A percentile compares a stretch with the other conserved stretches of the same genome.
These are phyloP conservation scores for Aphodius granarius DNA, from an alignment of 2,888 invertebrate genomes.

Conservation along the genomic window DNA sequence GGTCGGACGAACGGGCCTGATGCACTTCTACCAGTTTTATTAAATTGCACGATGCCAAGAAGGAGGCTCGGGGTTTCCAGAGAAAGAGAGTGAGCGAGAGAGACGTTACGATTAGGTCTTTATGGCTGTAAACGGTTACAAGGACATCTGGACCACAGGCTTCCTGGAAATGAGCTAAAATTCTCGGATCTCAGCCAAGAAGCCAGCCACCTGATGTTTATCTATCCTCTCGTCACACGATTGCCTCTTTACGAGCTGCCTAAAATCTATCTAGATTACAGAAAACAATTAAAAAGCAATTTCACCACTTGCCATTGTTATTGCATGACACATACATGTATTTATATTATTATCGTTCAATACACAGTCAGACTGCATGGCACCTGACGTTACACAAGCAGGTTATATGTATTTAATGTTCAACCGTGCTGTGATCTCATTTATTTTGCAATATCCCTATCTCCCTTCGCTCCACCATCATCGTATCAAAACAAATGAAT, in stretches of 20 bases:
- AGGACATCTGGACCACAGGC: constrained; percentile 37
- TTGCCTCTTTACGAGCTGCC: background rate
- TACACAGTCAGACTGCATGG: background rate
- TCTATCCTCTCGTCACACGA: constrained; percentile 27
- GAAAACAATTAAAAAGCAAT: background rate
- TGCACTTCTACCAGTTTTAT: constrained; percentile 24
- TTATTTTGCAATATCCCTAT: background rate
- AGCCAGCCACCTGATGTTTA: constrained; percentile 42
- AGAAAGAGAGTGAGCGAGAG: no score
- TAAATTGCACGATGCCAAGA: background rate
- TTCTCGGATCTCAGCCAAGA: constrained; percentile 41
- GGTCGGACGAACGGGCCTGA: no score
- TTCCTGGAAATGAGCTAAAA: constrained; percentile 46
- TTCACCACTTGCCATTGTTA: background rate
- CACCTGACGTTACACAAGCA: background rate
- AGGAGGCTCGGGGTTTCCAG: background rate
- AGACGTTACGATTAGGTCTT: constrained; percentile 28
- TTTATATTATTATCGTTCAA: background rate
- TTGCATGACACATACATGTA: background rate
- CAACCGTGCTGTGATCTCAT: background rate
- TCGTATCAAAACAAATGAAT: background rate
- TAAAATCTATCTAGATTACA: background rate
- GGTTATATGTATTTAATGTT: background rate
- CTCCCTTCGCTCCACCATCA: background rate
- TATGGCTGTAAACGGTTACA: constrained; percentile 33